Conservation (phyloP, 2,797 vertebrate genomes). For the Cetoscarus ocellatus region DNA sequence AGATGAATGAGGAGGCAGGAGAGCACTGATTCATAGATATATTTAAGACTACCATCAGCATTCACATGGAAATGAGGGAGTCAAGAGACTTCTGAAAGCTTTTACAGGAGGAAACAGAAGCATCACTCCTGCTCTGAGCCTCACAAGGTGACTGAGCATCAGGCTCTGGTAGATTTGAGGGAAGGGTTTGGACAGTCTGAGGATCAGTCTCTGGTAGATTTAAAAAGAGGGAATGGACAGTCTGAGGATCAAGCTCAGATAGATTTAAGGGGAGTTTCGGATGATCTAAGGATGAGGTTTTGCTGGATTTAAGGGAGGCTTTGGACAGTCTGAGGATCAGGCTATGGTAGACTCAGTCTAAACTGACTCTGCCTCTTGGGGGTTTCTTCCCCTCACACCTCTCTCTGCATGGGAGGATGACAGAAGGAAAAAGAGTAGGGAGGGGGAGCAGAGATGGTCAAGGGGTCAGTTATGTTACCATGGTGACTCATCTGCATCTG, state of each 20-base stretch:
- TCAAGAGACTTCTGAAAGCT: not conserved
- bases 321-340: constrained; percentile 3
- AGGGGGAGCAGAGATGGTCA: constrained; percentile 39
- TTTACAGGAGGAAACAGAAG: not conserved
- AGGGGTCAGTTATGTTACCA: constrained; percentile 63
- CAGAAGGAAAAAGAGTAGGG: not conserved
- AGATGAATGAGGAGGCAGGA: not conserved
- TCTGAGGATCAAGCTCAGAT: constrained; percentile 12
- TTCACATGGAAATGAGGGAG: too few relatives aligned
- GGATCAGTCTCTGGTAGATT: not conserved
- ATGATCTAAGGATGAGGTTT: too few relatives aligned
- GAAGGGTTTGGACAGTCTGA: not conserved
- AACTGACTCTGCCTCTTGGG: constrained; percentile 29
- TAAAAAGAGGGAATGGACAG: too few relatives aligned
- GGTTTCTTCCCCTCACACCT: constrained; percentile 15
- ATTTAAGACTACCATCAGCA: too few relatives aligned
- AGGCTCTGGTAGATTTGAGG: not conserved
- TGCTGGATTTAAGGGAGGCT: too few relatives aligned
- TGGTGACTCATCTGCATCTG: constrained; percentile 61
- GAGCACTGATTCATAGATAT: not conserved
- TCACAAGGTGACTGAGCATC: constrained; percentile 13
- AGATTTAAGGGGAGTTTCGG: not conserved
- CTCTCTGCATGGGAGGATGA: constrained; percentile 25
- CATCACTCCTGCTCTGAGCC: constrained; percentile 7
- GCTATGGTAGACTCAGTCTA: constrained; percentile 24